Evolutionary conservation across 2,113 vertebrate genomes (phyloP).

Genomic region (Sinocyclocheilus grahami): DNA sequence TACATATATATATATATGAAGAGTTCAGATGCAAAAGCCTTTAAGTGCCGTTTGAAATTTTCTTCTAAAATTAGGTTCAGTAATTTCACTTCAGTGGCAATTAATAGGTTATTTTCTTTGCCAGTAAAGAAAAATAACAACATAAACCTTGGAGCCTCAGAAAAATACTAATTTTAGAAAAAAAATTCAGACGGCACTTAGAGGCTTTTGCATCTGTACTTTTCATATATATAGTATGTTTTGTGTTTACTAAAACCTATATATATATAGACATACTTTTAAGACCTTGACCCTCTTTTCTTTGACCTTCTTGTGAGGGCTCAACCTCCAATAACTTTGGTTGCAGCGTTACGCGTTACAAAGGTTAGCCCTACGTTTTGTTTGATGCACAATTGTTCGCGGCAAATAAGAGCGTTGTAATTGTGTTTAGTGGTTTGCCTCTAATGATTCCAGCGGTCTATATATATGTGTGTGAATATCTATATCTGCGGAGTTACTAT

Average conservation of each 20-base stretch:
- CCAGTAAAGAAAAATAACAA: too few relatives aligned
- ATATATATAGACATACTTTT: background rate
- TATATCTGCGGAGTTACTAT: conserved; percentile 81
- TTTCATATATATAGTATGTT: too few relatives aligned
- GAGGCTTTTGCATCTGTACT: too few relatives aligned
- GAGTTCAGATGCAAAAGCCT: too few relatives aligned
- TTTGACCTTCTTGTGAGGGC: background rate
- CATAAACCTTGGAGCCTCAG: too few relatives aligned
- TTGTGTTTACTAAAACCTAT: background rate
- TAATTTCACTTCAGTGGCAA: too few relatives aligned
- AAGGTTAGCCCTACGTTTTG: background rate
- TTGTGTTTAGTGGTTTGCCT: background rate
- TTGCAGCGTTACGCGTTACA: background rate
- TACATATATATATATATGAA: background rate
- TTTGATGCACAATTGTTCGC: background rate
- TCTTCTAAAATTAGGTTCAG: too few relatives aligned
- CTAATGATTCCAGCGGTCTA: conserved; percentile 2
- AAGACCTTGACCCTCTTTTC: background rate
- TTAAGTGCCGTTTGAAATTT: too few relatives aligned
- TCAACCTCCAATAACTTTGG: background rate
- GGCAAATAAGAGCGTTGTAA: background rate
- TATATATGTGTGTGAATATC: conserved; percentile 61
- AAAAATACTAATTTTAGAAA: too few relatives aligned
- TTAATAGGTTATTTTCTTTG: too few relatives aligned
- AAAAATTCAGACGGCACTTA: too few relatives aligned